Evolutionary conservation across 2,888 invertebrate genomes (phyloP), one percentile per base, ranked within the genome.

Genomic region (Subacronicta megacephala): DNA sequence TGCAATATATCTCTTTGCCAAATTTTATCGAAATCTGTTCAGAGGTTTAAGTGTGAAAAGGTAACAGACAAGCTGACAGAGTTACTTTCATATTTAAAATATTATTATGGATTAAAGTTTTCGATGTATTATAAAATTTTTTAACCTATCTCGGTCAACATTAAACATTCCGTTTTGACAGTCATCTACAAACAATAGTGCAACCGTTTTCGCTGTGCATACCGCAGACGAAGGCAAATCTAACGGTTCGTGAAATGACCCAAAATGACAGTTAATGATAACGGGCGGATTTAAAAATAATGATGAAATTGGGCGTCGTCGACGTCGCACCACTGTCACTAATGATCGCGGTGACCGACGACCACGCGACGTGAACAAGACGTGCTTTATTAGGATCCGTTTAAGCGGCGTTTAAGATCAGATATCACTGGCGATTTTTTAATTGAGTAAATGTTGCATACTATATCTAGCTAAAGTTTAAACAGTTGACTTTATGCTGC

Each of bases 181-280:
- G 16, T 20, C 13, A 44, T 33, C 38, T 7, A 4, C 20, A 66
- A 56, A 55, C 57, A 60, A 73, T 20, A 51, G 10, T 51, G 79
- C 82, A 82, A 36, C 67, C 52, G 40, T 64, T 69, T 82, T 71
- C 53, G 61, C 61, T 71, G 80, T 67, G 75, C 45, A 68, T 54
- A 58, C 64, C 58, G 51, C 72, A 63, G 58, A 67, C 45, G 68
- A 55, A 70, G 61, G 42, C 71, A 67, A 66, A 80, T 75, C 82
- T 90, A 92, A 92, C 90, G 88, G 89, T 86, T 86, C 85, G 82
- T 88, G 81, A 88, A 90, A 88, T 84, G 82, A 78, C 78, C 85
- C 83, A 74, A 90, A 90, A 90, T 86, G 83, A 84, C 82, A 81
- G 85, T 75, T 90, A 90, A 92, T 90, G 87, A 89, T 82, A 81